These are phyloP conservation scores for Trichonephila inaurata DNA, from an alignment of 1,140 invertebrate species.

Conservation along the genomic window DNA sequence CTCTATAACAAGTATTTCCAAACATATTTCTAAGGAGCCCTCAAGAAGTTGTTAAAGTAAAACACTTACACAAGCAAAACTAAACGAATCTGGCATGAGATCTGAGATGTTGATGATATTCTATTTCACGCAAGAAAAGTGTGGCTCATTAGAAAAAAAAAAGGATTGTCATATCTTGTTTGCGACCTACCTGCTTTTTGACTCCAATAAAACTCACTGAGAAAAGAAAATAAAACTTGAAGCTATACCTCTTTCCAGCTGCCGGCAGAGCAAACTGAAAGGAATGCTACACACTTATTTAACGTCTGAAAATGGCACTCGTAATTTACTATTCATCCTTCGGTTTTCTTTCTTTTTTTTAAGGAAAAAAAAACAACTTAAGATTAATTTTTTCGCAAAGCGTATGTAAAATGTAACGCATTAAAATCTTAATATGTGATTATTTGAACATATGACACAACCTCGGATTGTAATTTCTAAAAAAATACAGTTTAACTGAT, in stretches of 20 bases:
- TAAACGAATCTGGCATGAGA: neutral
- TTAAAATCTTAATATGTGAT: too few relatives aligned
- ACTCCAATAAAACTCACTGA: neutral
- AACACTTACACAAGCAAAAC: neutral
- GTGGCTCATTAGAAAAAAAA: slow-evolving; percentile 33
- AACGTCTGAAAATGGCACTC: slow-evolving; percentile 51
- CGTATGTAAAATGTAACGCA: too few relatives aligned
- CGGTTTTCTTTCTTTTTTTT: neutral
- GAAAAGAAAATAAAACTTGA: slow-evolving; percentile 43
- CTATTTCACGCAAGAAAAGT: neutral
- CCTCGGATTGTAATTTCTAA: too few relatives aligned
- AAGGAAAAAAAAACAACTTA: neutral
- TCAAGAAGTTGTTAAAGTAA: neutral
- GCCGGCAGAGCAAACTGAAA: slow-evolving; percentile 21
- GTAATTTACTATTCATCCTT: slow-evolving; percentile 1
- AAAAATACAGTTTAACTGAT: too few relatives aligned
- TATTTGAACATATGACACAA: too few relatives aligned
- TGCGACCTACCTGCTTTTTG: slow-evolving; percentile 49
- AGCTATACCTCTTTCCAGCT: slow-evolving; percentile 35
- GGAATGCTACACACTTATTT: slow-evolving; percentile 46
- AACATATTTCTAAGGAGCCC: too few relatives aligned
- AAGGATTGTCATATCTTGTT: slow-evolving; percentile 55
- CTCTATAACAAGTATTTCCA: too few relatives aligned
- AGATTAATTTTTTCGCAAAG: too few relatives aligned
- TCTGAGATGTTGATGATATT: neutral